Percentiles rank a stretch among this genome's conserved stretches.
phyloP scores from a whole-genome alignment of 2,797 vertebrate species.

The Limosa lapponica region DNA sequence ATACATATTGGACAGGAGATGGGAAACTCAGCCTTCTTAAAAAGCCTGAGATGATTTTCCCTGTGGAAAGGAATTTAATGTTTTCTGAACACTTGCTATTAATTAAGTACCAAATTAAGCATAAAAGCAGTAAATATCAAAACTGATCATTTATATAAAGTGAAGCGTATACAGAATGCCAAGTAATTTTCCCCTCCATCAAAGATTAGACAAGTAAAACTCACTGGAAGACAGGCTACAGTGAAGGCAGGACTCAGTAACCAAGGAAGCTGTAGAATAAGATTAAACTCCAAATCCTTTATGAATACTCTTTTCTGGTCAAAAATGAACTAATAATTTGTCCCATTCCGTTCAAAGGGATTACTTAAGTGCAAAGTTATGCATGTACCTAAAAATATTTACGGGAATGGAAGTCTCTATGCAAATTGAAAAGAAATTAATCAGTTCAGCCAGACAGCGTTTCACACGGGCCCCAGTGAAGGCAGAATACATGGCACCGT shows the following conservation, averaged over 20 bases:
- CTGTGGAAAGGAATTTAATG: rapidly evolving
- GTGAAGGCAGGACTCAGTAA: background rate
- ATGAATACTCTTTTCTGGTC: background rate
- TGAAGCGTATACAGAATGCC: background rate
- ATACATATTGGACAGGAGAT: background rate
- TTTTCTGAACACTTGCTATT: background rate
- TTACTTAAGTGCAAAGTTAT: background rate
- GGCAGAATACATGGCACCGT: background rate
- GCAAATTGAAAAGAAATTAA: conserved; percentile 31
- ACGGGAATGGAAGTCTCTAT: background rate
- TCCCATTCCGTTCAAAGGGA: background rate
- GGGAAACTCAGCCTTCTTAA: background rate
- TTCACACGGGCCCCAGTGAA: background rate
- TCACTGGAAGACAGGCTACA: background rate
- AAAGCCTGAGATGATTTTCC: background rate
- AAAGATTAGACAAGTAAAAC: background rate
- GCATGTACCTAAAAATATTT: background rate
- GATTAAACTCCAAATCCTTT: background rate
- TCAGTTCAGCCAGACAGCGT: background rate
- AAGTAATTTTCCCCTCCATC: background rate
- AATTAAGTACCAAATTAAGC: background rate
- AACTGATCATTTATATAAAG: background rate
- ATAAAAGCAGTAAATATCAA: background rate
- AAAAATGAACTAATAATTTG: background rate
- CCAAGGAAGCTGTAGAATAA: background rate